Base-by-base conservation (phyloP, 1,140 invertebrate genomes). In the Nilaparvata lugens region DNA sequence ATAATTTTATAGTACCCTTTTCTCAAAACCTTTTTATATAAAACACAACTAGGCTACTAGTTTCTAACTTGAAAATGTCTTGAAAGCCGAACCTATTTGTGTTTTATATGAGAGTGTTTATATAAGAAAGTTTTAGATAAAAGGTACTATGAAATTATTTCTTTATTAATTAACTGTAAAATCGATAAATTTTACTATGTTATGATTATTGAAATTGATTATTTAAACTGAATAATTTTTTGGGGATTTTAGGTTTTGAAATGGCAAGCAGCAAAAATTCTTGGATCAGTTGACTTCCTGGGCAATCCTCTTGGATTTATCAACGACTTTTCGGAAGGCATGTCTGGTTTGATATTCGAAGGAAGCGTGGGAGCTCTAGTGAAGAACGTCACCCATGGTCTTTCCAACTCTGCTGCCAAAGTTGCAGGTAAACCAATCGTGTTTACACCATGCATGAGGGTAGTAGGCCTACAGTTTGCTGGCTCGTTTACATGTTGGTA, bases 341-440 rank as follows among this genome's bases (percentile, higher is more conserved):
- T 99, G 42, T 87, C 89, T 6, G 93, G 93, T 14, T 78, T 98
- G 13, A 83, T 98, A 52, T 86, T 88, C 56, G 95, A 98, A 75
- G 93, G 93, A 18, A 87, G 84, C 73, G 86, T 98, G 11, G 86
- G 86, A 38, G 91, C 90, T 25, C 77, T 98, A 9, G 82, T 98
- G 1, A 91, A 93, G 76, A 98, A 98, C 75, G 89, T 99, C 7
- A 92, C 96, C 0, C 95, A 99, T 75, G 97, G 96, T 4, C 79
- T 98, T 56, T 95, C 94, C 0, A 98, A 98, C 76, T 95, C 95
- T 0, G 89, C 96, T 4, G 96, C 95, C 2, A 99, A 99, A 79
- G 85, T 95, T 24, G 83, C 84, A 57, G 79, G 81, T 78, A 66
- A 19, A n/a, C n/a, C n/a, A n/a, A n/a, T n/a, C n/a, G n/a, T n/a